A percentile compares a stretch with the other conserved stretches of the same genome.
Conservation (phyloP, 2,888 invertebrate species). For the Caenorhabditis sp. region DNA sequence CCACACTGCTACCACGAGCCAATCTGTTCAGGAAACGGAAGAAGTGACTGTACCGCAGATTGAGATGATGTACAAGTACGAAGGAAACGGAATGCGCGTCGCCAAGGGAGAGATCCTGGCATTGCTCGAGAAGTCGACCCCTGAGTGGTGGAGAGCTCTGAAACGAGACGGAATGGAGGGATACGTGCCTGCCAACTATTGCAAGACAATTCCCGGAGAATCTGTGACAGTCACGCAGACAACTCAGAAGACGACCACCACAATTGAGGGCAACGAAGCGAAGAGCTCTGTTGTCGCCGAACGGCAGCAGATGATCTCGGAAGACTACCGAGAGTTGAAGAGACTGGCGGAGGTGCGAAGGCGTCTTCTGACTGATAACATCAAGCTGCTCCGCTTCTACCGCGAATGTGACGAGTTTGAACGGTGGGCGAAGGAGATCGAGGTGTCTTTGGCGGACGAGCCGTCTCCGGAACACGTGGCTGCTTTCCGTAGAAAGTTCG, state of each 20-base stretch:
- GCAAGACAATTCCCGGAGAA: conserved; percentile 80
- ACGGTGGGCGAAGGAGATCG: conserved; percentile 95
- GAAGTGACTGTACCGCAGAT: conserved; percentile 74
- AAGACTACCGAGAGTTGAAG: conserved; percentile 82
- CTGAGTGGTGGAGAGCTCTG: conserved; percentile 96
- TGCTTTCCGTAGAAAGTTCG: conserved; percentile 87
- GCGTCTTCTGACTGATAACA: conserved; percentile 91
- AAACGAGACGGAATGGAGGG: conserved; percentile 91
- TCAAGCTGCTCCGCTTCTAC: conserved; percentile 88
- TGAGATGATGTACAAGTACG: conserved; percentile 68
- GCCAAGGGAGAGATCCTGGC: conserved; percentile 93
- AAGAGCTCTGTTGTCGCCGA: conserved; percentile 64
- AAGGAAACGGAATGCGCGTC: conserved; percentile 88
- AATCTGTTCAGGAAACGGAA: conserved; percentile 63
- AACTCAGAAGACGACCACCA: conserved; percentile 56
- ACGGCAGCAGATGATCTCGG: conserved; percentile 73
- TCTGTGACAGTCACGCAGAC: conserved; percentile 68
- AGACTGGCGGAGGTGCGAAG: conserved; percentile 85
- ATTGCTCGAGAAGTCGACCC: conserved; percentile 86
- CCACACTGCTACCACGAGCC: conserved; percentile 66
- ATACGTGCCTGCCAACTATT: conserved; percentile 90
- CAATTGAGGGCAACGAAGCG: conserved; percentile 59
- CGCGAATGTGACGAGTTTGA: conserved; percentile 98
- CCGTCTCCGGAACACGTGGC: conserved; percentile 92
- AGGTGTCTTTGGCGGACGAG: conserved; percentile 88